These are phyloP conservation scores for Metopolophium dirhodum DNA, from an alignment of 1,140 invertebrate species.

Conservation along the genomic window DNA sequence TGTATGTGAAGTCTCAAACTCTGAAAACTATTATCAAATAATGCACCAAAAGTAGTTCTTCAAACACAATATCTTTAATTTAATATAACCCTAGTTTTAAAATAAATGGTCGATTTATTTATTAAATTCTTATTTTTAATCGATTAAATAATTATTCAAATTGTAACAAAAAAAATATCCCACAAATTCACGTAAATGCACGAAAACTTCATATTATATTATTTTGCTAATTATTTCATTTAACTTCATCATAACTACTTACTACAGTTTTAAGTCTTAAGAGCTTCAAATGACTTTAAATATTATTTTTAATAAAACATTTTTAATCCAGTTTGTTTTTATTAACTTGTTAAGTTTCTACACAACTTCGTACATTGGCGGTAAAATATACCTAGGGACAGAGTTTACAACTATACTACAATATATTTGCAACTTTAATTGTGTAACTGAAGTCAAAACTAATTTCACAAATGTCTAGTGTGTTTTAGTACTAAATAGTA, in stretches of 20 bases:
- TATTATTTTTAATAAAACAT: not conserved
- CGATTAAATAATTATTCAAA: not conserved
- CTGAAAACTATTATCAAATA: not conserved
- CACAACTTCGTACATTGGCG: not conserved
- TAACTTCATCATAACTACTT: not conserved
- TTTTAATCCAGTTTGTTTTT: not conserved
- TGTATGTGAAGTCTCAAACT: not conserved
- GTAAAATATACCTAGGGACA: not conserved
- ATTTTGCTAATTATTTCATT: not conserved
- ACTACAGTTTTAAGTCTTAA: not conserved
- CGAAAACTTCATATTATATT: not conserved
- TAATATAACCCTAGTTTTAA: not conserved
- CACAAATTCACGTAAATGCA: not conserved
- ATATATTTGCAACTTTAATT: not conserved
- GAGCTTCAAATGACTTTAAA: not conserved
- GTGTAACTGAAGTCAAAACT: conserved; percentile 9
- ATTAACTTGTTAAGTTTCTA: not conserved
- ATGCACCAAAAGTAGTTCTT: not conserved
- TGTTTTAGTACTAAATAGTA: not conserved
- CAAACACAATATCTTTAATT: not conserved
- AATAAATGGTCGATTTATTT: not conserved
- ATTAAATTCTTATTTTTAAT: not conserved
- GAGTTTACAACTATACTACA: not conserved
- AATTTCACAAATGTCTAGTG: not conserved
- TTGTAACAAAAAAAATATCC: not conserved